Conservation (phyloP, 2,113 vertebrate species). For the Triplophysa tibetana region DNA sequence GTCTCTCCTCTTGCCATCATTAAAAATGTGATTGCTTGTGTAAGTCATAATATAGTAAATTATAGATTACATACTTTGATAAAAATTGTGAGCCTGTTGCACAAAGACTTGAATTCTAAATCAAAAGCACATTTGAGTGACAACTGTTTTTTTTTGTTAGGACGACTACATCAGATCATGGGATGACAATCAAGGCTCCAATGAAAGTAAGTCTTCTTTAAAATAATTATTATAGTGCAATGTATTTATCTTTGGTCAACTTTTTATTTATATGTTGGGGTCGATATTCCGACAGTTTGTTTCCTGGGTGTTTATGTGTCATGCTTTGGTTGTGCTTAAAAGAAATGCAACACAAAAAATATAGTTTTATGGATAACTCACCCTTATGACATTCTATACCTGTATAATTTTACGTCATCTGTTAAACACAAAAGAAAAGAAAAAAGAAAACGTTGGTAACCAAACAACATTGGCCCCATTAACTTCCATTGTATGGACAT, state of each 20-base stretch:
- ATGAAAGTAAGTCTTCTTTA: conserved; percentile 80
- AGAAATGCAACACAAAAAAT: too few relatives aligned
- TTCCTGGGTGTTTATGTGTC: too few relatives aligned
- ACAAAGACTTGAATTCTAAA: not conserved
- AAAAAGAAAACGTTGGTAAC: too few relatives aligned
- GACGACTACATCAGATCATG: conserved; percentile 91
- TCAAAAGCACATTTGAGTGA: conserved; percentile 4
- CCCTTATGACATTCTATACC: too few relatives aligned
- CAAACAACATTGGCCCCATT: too few relatives aligned
- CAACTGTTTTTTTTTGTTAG: conserved; percentile 66
- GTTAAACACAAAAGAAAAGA: too few relatives aligned
- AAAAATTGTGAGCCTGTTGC: conserved; percentile 2
- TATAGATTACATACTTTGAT: not conserved
- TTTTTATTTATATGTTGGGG: not conserved
- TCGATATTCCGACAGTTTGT: too few relatives aligned
- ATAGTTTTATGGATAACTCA: too few relatives aligned
- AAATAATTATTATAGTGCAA: not conserved
- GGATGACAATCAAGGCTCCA: conserved; percentile 86
- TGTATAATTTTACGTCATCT: too few relatives aligned
- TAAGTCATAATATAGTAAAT: not conserved
- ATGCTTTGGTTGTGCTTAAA: too few relatives aligned
- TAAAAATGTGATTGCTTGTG: conserved; percentile 7
- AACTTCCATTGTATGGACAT: too few relatives aligned
- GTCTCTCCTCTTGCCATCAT: not conserved
- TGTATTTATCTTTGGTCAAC: not conserved